Evolutionary conservation across 2,797 vertebrate genomes (phyloP), one percentile per base, ranked within the genome.

Genomic region (Syngnathus acus): DNA sequence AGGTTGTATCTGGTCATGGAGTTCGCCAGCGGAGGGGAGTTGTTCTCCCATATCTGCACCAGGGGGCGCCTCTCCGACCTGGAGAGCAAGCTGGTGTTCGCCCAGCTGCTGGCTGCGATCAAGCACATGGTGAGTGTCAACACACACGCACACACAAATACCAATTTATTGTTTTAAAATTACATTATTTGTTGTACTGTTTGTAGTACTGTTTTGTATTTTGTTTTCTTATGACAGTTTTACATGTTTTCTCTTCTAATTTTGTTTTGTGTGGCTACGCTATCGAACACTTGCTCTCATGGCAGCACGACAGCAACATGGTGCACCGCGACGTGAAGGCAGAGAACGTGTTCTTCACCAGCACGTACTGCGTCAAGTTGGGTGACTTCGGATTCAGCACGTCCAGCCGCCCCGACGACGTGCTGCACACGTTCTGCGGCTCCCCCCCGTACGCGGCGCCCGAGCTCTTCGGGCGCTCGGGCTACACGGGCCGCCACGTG

Each of bases 371-470:
- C 74, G 83, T 92, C 63, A 93, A 92, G 75, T 87, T 92, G 47
- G 92, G 89, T 0, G 91, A 92, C 78, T 92, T 93, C 72, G 90
- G 91, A 64, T 92, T 92, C 76, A 92, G 92, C 68, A 71, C 86
- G 0, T 65, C 70, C 37, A 86, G 84, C 76, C 42, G 38, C 37
- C 82, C 83, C 14, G 37, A 54, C 0, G 82, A 89, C 0, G 62
- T 84, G 62, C 85, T 92, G 1, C 77, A 75, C 69, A 89, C 82
- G 0, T 90, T 85, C 84, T 92, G 91, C 9, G 91, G 92, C 65
- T 93, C 91, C 5, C 90, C 86, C 0, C 89, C 89, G 0, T 92
- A 92, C 10, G 85, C 87, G 0, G 90, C 92, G 5, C 91, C 91
- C 0, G 91, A 93, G 74, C 82, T 92, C 26, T 92, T 92, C 37